phyloP scores from a whole-genome alignment of 2,888 invertebrate genomes.

The Scaptomyza flava region DNA sequence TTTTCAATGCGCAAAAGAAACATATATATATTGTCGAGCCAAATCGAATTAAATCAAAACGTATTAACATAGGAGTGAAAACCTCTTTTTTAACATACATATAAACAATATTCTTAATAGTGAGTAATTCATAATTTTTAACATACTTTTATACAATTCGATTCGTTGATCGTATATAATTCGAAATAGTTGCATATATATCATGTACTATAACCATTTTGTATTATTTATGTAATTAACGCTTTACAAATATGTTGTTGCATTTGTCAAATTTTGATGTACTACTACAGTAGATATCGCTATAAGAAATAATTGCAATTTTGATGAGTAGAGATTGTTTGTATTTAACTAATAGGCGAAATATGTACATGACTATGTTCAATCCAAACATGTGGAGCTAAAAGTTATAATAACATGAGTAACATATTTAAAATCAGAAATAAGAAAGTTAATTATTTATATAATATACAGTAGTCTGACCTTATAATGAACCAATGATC shows the following conservation, averaged over 20 bases:
- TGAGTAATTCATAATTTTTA: conserved; percentile 37
- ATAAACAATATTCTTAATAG: conserved; percentile 25
- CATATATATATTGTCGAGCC: conserved; percentile 9
- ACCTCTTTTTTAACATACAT: conserved; percentile 10
- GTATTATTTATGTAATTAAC: conserved; percentile 52
- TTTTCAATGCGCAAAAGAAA: conserved; percentile 51
- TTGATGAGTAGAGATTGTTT: background rate
- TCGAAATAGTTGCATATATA: conserved; percentile 38
- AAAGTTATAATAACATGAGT: background rate
- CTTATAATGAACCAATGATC: background rate
- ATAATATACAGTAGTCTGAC: conserved; percentile 4
- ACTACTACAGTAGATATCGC: conserved; percentile 54
- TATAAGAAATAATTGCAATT: conserved; percentile 24
- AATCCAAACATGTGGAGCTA: too few relatives aligned
- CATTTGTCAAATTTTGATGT: conserved; percentile 35
- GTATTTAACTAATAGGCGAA: conserved; percentile 11
- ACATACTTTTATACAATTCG: conserved; percentile 38
- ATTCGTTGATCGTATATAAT: conserved; percentile 34
- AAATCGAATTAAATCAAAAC: conserved; percentile 17
- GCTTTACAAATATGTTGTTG: conserved; percentile 45
- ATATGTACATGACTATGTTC: conserved; percentile 10
- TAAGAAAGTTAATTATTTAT: conserved; percentile 1
- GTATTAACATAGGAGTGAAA: conserved; percentile 15
- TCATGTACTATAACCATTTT: conserved; percentile 17
- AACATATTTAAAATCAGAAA: background rate